Evolutionary conservation across 2,113 vertebrate genomes (phyloP).

Genomic region (Hippocampus zosterae): DNA sequence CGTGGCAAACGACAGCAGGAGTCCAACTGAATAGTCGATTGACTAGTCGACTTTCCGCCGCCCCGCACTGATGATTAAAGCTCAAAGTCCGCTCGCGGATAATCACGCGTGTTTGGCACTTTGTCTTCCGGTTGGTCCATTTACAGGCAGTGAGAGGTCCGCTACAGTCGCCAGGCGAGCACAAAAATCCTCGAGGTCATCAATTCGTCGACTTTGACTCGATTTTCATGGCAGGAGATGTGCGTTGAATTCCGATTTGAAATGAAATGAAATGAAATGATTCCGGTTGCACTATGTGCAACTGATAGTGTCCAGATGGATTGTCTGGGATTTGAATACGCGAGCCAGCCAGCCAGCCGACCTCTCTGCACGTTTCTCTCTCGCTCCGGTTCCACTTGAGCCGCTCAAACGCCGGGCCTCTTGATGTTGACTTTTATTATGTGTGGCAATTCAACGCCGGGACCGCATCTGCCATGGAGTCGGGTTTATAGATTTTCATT

Average conservation of each 20-base stretch:
- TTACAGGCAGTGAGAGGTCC: too few species aligned
- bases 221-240: not conserved
- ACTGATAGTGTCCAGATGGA: constrained; percentile 49
- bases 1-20: too few species aligned
- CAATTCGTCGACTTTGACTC: too few species aligned
- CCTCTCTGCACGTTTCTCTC: constrained; percentile 36
- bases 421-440: constrained; percentile 61
- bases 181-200: too few species aligned
- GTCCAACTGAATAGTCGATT: too few species aligned
- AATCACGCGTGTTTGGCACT: too few species aligned
- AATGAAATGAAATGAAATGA: not conserved
- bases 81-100: too few species aligned
- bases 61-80: too few species aligned
- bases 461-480: constrained; percentile 43
- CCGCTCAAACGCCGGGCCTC: constrained; percentile 29
- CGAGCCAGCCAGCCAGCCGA: constrained; percentile 30
- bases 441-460: constrained; percentile 51
- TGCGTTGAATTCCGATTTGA: not conserved
- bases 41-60: too few species aligned
- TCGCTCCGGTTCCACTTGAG: constrained; percentile 23
- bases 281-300: constrained; percentile 15
- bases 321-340: constrained; percentile 20
- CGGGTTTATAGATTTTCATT: constrained; percentile 42
- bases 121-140: too few species aligned
- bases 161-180: too few species aligned